Evolutionary conservation across 2,113 vertebrate species (phyloP).

Genomic region (Sarotherodon lohbergeri): DNA sequence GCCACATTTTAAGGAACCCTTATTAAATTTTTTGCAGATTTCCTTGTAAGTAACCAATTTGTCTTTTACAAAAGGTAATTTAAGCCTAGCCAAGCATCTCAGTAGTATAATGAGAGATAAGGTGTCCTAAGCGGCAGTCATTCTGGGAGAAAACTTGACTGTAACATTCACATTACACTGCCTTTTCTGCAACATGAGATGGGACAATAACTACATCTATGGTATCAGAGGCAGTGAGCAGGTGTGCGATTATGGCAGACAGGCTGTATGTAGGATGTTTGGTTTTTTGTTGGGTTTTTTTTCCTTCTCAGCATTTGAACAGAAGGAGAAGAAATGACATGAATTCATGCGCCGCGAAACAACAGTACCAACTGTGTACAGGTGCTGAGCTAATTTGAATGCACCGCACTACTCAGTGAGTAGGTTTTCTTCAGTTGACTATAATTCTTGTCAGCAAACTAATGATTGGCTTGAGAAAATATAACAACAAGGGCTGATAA

Average conservation of each 20-base stretch:
- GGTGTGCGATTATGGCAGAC: conserved; percentile 54
- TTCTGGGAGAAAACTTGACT: not conserved
- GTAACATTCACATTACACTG: not conserved
- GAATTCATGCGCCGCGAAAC: conserved; percentile 39
- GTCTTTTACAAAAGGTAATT: conserved; percentile 20
- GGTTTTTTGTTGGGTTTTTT: rapidly evolving
- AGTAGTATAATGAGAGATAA: conserved; percentile 3
- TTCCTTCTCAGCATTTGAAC: not conserved
- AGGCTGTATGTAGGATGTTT: conserved; percentile 42
- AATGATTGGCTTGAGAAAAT: not conserved
- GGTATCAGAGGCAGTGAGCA: conserved; percentile 49
- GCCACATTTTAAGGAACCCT: not conserved
- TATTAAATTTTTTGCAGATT: not conserved
- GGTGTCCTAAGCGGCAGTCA: conserved; percentile 11
- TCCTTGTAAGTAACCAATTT: conserved; percentile 17
- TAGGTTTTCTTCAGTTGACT: not conserved
- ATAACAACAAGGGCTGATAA: not conserved
- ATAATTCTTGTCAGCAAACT: not conserved
- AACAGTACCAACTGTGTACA: conserved; percentile 39
- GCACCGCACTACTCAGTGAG: not conserved
- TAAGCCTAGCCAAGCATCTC: conserved; percentile 3
- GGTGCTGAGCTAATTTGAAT: conserved; percentile 45
- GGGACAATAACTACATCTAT: conserved; percentile 43
- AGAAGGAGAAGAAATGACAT: conserved; percentile 43
- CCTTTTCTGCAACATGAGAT: conserved; percentile 21